Base-by-base conservation (phyloP, 2,797 vertebrate genomes). In the Spizella passerina region DNA sequence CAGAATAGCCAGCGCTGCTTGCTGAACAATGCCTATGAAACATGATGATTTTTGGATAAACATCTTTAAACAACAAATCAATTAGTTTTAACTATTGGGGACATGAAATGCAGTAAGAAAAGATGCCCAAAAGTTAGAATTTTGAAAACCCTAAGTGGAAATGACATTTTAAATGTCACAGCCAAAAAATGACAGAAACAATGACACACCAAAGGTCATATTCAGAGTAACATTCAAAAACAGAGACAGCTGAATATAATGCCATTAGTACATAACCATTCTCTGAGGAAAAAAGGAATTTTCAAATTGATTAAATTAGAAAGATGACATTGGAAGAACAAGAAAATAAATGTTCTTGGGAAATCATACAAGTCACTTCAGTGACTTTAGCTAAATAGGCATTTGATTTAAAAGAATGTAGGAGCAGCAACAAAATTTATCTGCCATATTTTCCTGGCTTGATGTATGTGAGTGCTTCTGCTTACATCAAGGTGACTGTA, bases 91-190 rank as follows among this genome's bases (percentile, higher is more conserved):
- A 97, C 82, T 83, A 89, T 43, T 79, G 76, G 65, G 88, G 77
- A 97, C 32, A 88, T 52, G 69, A 95, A 94, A 95, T 70, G 80
- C 86, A 96, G 75, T 89, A 97, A 84, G 81, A 70, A 76, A 89
- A 94, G 82, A 96, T 92, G 80, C 53, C 78, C 73, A 56, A 95
- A 97, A 97, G 93, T 96, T 93, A 93, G 80, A 96, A 92, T 94
- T 92, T 95, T 96, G 79, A 84, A 96, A 88, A 93, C 79, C 72
- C 65, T 97, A 96, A 97, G 83, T 77, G 44, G 95, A 97, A 97
- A 95, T 78, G 95, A 96, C 96, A 98, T 92, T 87, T 75, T 96
- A 97, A 97, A 98, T 97, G 96, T 98, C 96, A 98, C 85, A 86
- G 91, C 59, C 84, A 96, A 96, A 97, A 96, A 86, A 93, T 86